Evolutionary conservation across 2,113 vertebrate genomes (phyloP).

Genomic region (Brienomyrus brachyistius): DNA sequence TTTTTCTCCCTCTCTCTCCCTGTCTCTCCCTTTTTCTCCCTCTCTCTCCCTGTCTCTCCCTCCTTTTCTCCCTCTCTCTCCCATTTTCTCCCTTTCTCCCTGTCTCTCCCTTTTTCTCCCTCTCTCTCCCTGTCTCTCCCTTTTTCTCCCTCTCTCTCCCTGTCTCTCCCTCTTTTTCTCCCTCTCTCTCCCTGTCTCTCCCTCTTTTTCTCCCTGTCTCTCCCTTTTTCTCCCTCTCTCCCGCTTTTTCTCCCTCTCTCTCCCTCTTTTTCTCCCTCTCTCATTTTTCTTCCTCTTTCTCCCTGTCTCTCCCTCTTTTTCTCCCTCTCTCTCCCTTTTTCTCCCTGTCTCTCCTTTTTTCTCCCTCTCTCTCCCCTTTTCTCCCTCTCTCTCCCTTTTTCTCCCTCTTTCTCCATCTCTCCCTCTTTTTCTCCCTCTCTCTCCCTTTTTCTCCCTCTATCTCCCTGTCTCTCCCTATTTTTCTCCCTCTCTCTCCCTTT

Average conservation of each 20-base stretch:
- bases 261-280: rapidly evolving
- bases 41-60: background rate
- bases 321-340: background rate
- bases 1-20: background rate
- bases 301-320: background rate
- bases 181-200: background rate
- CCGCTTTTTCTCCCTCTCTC: no score
- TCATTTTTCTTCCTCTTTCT: no score
- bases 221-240: background rate
- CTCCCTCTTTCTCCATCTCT: background rate
- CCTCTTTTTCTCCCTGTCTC: background rate
- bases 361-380: background rate
- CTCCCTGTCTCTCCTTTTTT: background rate
- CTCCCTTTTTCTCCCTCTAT: rapidly evolving
- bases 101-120: rapidly evolving
- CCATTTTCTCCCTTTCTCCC: background rate
- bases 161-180: no score
- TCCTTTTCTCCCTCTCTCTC: background rate
- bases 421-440: background rate
- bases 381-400: background rate
- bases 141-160: background rate
- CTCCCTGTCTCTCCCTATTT: background rate
- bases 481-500: background rate
- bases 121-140: background rate
- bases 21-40: background rate